Evolutionary conservation across 1,140 invertebrate genomes (phyloP).

Genomic region (Phortica variegata): DNA sequence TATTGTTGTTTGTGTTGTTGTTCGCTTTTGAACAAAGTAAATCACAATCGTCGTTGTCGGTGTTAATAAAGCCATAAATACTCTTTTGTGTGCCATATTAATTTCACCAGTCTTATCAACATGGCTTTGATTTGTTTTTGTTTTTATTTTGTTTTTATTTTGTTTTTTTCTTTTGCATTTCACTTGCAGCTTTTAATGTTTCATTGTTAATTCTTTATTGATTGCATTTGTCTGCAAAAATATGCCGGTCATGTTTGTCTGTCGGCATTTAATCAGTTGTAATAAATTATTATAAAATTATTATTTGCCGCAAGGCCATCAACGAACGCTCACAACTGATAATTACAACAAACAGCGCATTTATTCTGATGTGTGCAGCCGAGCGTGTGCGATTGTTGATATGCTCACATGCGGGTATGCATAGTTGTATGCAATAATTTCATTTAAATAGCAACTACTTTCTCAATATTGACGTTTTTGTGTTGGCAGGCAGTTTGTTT

Average conservation of each 20-base stretch:
- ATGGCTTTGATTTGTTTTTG: too few species aligned
- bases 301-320: conserved; percentile 3
- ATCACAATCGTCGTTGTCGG: too few species aligned
- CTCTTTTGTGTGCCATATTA: too few species aligned
- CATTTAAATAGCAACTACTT: too few species aligned
- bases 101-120: too few species aligned
- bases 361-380: conserved; percentile 3
- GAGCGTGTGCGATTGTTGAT: conserved; percentile 9
- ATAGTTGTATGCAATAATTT: too few species aligned
- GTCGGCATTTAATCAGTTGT: neutral
- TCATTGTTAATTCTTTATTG: conserved; percentile 11
- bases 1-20: too few species aligned
- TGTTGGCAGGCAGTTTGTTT: too few species aligned
- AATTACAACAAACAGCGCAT: conserved; percentile 2
- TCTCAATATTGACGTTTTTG: conserved; percentile 2
- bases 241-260: conserved; percentile 10
- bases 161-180: too few species aligned
- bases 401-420: neutral
- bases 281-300: conserved; percentile 10
- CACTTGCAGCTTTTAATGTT: too few species aligned
- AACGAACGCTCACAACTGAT: conserved; percentile 1
- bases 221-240: conserved; percentile 22
- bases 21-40: too few species aligned
- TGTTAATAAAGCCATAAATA: too few species aligned
- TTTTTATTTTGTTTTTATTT: neutral